A percentile compares a stretch with the other conserved stretches of the same genome.
Evolutionary conservation across 2,113 vertebrate genomes (phyloP).

Genomic region (Acrocephalus arundinaceus): DNA sequence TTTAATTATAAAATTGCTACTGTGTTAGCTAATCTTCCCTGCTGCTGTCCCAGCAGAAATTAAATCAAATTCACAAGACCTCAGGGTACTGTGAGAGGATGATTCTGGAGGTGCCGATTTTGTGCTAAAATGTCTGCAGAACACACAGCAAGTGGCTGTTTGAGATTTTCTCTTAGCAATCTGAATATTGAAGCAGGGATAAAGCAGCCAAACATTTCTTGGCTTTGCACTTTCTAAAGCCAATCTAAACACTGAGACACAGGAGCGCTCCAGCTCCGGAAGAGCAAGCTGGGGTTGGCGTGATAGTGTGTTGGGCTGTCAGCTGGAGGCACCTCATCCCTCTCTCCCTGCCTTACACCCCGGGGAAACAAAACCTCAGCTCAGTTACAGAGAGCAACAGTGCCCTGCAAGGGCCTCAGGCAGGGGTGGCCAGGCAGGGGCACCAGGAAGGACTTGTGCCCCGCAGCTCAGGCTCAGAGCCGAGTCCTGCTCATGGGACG

Average conservation of each 20-base stretch:
- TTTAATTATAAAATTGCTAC: neutral
- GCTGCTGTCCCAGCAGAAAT: neutral
- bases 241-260: neutral
- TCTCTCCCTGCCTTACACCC: neutral
- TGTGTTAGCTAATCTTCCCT: neutral
- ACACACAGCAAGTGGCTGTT: neutral
- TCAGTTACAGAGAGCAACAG: neutral
- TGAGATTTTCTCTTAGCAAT: neutral
- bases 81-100: neutral
- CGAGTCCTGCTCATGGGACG: rapidly evolving
- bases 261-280: neutral
- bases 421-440: neutral
- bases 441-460: rapidly evolving
- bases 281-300: neutral
- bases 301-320: neutral
- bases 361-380: neutral
- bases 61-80: neutral
- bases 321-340: neutral
- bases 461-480: neutral
- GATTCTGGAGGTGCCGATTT: neutral
- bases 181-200: neutral
- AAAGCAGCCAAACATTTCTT: neutral
- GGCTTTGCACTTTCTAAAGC: neutral
- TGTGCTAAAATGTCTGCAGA: neutral
- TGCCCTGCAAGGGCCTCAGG: neutral